phyloP scores from a whole-genome alignment of 2,797 vertebrate genomes.

The Myotis vivesi region DNA sequence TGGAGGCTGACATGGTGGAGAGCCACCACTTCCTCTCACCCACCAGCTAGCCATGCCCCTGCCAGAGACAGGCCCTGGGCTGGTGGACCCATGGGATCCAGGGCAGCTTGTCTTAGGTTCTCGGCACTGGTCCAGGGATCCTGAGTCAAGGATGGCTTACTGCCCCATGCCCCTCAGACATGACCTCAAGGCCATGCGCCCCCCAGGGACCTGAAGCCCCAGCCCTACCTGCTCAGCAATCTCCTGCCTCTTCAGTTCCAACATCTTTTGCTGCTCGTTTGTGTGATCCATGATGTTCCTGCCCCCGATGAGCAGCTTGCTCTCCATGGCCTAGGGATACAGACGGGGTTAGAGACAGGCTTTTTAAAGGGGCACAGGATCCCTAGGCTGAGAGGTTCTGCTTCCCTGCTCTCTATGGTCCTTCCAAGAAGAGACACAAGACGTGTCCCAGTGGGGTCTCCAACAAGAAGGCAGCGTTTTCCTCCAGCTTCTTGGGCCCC shows the following conservation, averaged over 20 bases:
- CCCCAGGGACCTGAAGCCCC: not conserved
- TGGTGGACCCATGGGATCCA: not conserved
- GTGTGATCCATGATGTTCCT: slow-evolving; percentile 98
- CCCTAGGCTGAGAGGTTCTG: not conserved
- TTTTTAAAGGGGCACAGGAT: not conserved
- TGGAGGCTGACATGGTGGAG: not conserved
- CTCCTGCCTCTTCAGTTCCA: slow-evolving; percentile 94
- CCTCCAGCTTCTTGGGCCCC: not conserved
- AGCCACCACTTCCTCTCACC: not conserved
- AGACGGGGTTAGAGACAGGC: not conserved
- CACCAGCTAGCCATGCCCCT: not conserved
- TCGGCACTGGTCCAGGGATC: not conserved
- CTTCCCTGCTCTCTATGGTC: not conserved
- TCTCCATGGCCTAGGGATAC: slow-evolving; percentile 92
- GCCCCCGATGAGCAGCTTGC: slow-evolving; percentile 95
- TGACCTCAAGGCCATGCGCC: fast-evolving
- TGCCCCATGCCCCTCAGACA: not conserved
- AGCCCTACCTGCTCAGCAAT: slow-evolving; percentile 92
- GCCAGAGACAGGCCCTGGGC: not conserved
- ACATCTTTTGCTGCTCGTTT: slow-evolving; percentile 96
- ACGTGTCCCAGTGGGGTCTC: not conserved
- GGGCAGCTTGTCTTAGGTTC: not conserved
- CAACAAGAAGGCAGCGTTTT: not conserved
- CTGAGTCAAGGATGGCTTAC: not conserved
- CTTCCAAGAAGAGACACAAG: not conserved